A percentile compares a stretch with the other conserved stretches of the same genome.
phyloP scores from a whole-genome alignment of 2,113 vertebrate species.

The Telmatochromis brichardi region DNA sequence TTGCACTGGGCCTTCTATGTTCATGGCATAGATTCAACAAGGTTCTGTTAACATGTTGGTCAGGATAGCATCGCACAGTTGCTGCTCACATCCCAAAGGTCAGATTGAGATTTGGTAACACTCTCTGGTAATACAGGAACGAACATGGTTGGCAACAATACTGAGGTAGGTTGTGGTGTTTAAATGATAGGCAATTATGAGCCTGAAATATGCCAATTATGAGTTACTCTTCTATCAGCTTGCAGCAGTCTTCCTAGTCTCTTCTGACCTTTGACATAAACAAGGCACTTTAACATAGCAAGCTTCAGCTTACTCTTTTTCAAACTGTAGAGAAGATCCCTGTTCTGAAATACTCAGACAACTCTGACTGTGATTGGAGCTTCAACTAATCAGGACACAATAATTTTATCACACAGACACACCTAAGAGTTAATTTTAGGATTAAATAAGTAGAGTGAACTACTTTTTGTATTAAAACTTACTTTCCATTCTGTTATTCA shows the following conservation, averaged over 20 bases:
- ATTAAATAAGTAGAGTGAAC: background rate
- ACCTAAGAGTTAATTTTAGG: background rate
- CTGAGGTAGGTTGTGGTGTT: background rate
- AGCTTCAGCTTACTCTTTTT: background rate
- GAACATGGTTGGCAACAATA: background rate
- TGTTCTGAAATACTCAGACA: background rate
- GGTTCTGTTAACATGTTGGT: background rate
- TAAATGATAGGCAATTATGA: background rate
- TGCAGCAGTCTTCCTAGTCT: background rate
- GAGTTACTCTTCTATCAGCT: background rate
- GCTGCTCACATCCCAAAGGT: background rate
- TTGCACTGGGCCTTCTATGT: background rate
- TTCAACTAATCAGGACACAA: background rate
- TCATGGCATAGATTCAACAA: background rate
- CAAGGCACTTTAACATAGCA: fast-evolving
- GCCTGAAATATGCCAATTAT: background rate
- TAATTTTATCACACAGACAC: background rate
- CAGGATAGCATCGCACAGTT: background rate
- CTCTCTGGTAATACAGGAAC: background rate
- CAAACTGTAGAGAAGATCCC: background rate
- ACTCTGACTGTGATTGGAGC: background rate
- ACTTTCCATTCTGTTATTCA: background rate
- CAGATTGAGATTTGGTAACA: background rate
- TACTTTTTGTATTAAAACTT: background rate
- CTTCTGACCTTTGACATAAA: background rate